Conservation (phyloP, 2,797 vertebrate genomes). For the Falco peregrinus region DNA sequence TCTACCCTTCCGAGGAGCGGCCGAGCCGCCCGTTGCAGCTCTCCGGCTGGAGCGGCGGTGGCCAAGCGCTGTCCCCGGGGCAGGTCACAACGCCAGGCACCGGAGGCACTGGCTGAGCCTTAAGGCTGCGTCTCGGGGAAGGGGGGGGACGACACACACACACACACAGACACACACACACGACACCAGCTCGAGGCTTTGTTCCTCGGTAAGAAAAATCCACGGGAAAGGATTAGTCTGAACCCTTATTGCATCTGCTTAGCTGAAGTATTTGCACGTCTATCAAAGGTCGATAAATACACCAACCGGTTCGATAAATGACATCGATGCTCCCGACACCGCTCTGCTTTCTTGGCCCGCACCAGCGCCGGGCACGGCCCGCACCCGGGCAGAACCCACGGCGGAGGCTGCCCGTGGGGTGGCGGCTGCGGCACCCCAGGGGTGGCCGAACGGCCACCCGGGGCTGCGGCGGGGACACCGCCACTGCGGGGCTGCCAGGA, state of each 20-base stretch:
- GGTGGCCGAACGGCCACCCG: no score
- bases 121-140: rapidly evolving
- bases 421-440: no score
- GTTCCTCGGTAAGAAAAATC: not conserved
- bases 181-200: not conserved
- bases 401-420: no score
- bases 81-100: rapidly evolving
- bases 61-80: not conserved
- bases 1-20: not conserved
- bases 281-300: not conserved
- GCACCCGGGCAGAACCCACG: no score
- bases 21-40: no score
- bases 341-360: not conserved
- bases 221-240: not conserved
- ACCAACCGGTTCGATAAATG: not conserved
- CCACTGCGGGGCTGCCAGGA: no score
- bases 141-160: no score
- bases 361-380: no score
- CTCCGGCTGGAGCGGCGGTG: rapidly evolving
- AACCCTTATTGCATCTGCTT: not conserved
- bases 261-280: rapidly evolving
- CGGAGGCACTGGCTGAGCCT: not conserved
- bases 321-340: not conserved
- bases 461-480: no score
- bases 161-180: no score